Base-by-base conservation (phyloP, 35 echinoderm and acorn worm genomes). In the Stichopus chloronotus region DNA sequence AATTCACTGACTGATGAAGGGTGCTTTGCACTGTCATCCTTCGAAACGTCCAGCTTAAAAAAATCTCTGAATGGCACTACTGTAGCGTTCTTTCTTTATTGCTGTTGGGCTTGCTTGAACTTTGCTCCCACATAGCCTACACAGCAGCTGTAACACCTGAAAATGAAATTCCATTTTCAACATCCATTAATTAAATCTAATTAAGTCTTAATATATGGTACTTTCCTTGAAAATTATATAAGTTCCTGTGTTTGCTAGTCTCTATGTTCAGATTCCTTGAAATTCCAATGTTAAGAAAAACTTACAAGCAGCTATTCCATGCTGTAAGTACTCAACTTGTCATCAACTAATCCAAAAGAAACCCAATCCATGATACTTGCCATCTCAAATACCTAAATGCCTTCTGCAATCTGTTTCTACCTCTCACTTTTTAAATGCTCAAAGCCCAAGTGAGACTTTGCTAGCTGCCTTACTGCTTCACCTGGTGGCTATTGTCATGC, bases 101-200 rank as follows among this genome's bases (percentile, higher is more conserved):
- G 72, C 72, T 20, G 25, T 24, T 20, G 72, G 72, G 25, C 25
- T 16, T 24, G 19, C 72, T 76, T 76, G 72, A 16, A 76, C 72
- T 24, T 76, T 76, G 5, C 25, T 16, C 72, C 72, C 72, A 76
- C 72, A 76, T 6, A 76, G 72, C 72, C 72, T 76, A 24, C 72
- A 76, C 5, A 76, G 72, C 25, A 4, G 72, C 72, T 76, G 5
- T 16, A 76, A 13, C 12, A 76, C 72, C 25, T 76, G 72, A 76
- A 76, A 16, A 76, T 76, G 72, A 76, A 76, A 76, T 76, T 76
- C 72, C 72, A 76, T 76, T 76, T 68, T 5, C 19, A 76, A 76
- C 25, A 24, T 76, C 25, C 12, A 76, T 76, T 4, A 6, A 24
- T 76, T 13, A 6, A 76, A 5, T 6, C 4, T 5, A n/a, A n/a